These are phyloP conservation scores for Diorhabda carinulata DNA, from an alignment of 1,140 invertebrate genomes.

Conservation along the genomic window DNA sequence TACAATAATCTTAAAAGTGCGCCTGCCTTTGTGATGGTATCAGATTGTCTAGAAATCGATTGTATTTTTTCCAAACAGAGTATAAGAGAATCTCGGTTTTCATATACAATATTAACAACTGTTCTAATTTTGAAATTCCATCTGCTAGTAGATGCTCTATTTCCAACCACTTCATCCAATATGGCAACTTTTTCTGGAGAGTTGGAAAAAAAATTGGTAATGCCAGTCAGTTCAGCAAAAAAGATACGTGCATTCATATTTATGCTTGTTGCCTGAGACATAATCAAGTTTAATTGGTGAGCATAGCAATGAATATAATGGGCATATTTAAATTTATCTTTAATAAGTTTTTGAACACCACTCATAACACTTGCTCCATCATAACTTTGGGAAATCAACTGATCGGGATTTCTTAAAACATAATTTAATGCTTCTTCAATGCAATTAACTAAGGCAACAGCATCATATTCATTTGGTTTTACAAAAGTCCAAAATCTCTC, in stretches of 20 bases:
- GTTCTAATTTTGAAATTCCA: constrained; percentile 27
- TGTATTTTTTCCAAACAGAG: constrained; percentile 23
- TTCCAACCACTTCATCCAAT: constrained; percentile 23
- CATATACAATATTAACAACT: constrained; percentile 22
- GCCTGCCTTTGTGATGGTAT: not conserved
- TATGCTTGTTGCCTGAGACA: constrained; percentile 35
- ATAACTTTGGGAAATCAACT: constrained; percentile 41
- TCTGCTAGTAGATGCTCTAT: constrained; percentile 17
- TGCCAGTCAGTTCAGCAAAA: constrained; percentile 27
- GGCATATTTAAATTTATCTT: no score
- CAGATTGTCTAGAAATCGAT: constrained; percentile 20
- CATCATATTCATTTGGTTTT: constrained; percentile 27
- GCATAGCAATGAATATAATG: constrained; percentile 45
- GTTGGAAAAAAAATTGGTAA: constrained; percentile 20
- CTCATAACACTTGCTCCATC: no score
- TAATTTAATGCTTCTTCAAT: constrained; percentile 34
- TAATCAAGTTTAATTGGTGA: constrained; percentile 43
- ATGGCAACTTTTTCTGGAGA: constrained; percentile 19
- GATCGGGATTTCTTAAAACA: constrained; percentile 34
- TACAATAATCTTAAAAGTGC: constrained; percentile 4
- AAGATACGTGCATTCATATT: constrained; percentile 35
- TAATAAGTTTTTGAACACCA: no score
- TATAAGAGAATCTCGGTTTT: constrained; percentile 19
- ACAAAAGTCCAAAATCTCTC: constrained; percentile 37
- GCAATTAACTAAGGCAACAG: constrained; percentile 22